Conservation (phyloP, 2,113 vertebrate genomes). For the Callipepla squamata region DNA sequence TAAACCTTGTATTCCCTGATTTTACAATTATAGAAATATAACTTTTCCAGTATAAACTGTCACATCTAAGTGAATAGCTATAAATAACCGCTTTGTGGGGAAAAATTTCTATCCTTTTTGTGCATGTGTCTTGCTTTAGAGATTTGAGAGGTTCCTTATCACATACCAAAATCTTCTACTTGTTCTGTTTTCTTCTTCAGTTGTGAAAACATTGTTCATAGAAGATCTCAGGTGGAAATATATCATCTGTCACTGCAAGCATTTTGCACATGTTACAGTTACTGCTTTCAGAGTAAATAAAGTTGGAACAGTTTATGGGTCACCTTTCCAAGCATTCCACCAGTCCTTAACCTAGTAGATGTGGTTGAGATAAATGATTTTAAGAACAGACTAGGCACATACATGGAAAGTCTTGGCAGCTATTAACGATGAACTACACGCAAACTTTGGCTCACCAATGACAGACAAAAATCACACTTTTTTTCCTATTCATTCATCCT, state of each 20-base stretch:
- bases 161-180: not conserved
- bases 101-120: not conserved
- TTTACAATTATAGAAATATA: not conserved
- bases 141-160: not conserved
- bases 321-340: not conserved
- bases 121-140: too few relatives aligned
- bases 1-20: not conserved
- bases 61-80: too few relatives aligned
- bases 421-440: not conserved
- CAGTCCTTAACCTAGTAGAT: not conserved
- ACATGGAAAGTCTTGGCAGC: not conserved
- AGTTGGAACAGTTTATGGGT: not conserved
- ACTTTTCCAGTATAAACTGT: not conserved
- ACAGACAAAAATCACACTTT: not conserved
- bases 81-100: too few relatives aligned
- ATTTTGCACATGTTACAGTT: not conserved
- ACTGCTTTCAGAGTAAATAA: not conserved
- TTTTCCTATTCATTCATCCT: not conserved
- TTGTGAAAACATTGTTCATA: not conserved
- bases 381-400: not conserved
- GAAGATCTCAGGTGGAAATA: not conserved
- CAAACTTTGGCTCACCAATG: rapidly evolving
- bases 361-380: not conserved
- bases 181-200: not conserved
- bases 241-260: not conserved